phyloP scores from a whole-genome alignment of 2,888 invertebrate genomes.

The Eretmocerus hayati region DNA sequence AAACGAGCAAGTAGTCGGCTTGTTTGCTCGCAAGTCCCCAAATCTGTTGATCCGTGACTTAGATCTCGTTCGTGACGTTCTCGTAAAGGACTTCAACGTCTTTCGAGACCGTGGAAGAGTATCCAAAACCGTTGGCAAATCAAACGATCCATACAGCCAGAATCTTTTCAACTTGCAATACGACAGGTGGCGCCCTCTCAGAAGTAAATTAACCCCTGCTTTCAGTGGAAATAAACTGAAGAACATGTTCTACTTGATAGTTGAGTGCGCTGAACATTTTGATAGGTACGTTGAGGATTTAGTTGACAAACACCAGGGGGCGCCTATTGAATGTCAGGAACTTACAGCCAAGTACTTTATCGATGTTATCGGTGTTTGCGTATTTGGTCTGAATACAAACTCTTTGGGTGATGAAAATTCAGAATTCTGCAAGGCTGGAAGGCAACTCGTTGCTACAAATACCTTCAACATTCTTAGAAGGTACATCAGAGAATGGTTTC shows the following conservation, averaged over 20 bases:
- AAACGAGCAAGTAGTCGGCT: slow-evolving; percentile 23
- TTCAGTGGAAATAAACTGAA: too few species aligned
- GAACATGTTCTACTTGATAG: too few species aligned
- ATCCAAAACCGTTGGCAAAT: slow-evolving; percentile 25
- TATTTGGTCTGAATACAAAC: slow-evolving; percentile 46
- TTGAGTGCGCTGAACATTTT: too few species aligned
- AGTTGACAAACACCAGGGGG: too few species aligned
- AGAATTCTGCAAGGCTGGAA: slow-evolving; percentile 42
- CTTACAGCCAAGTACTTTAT: slow-evolving; percentile 44
- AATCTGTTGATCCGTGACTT: slow-evolving; percentile 39
- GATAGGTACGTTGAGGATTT: slow-evolving; percentile 45
- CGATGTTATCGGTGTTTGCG: slow-evolving; percentile 47
- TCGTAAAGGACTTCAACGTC: slow-evolving; percentile 31
- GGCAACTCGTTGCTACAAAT: slow-evolving; percentile 12
- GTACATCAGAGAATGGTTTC: slow-evolving; percentile 4
- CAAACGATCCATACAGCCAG: slow-evolving; percentile 45
- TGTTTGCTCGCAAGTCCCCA: slow-evolving; percentile 12
- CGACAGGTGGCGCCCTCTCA: too few species aligned
- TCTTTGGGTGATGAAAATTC: slow-evolving; percentile 38
- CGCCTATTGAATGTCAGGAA: slow-evolving; percentile 33
- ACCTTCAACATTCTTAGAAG: slow-evolving; percentile 12
- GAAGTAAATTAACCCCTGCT: too few species aligned
- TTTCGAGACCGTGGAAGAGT: slow-evolving; percentile 34
- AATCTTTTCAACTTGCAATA: too few species aligned
- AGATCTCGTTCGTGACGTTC: slow-evolving; percentile 34